These are phyloP conservation scores for Apomyelois bistriatella DNA, from an alignment of 2,888 invertebrate genomes.

Conservation along the genomic window DNA sequence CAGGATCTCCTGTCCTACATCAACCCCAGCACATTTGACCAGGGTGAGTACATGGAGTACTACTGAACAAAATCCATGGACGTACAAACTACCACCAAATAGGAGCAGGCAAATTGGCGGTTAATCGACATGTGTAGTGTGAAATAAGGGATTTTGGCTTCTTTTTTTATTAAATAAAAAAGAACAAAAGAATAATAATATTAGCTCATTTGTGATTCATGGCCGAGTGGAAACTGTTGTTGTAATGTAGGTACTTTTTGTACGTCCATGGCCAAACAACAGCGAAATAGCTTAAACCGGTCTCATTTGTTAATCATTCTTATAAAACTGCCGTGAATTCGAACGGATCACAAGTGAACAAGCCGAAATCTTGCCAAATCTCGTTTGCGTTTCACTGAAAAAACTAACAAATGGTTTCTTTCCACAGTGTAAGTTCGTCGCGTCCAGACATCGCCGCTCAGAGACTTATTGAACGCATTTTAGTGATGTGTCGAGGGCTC, in stretches of 20 bases:
- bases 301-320: conserved; percentile 52
- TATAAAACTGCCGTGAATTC: conserved; percentile 48
- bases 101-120: not conserved
- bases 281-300: conserved; percentile 19
- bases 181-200: not conserved
- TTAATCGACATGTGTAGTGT: not conserved
- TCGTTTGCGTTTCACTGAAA: not conserved
- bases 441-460: conserved; percentile 20
- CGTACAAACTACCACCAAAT: not conserved
- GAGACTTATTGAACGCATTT: conserved; percentile 51
- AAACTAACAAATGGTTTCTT: conserved; percentile 23
- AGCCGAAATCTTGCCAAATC: not conserved
- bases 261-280: not conserved
- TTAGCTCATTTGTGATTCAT: not conserved
- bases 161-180: too few relatives aligned
- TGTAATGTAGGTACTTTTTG: not conserved
- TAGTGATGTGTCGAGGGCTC: conserved; percentile 64
- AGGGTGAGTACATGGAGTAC: conserved; percentile 80
- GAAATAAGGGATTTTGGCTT: not conserved
- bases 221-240: not conserved
- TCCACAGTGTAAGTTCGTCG: conserved; percentile 58
- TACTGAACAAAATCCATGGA: conserved; percentile 23
- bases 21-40: conserved; percentile 93
- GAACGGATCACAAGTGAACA: not conserved
- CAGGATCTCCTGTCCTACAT: conserved; percentile 93